A percentile compares a stretch with the other conserved stretches of the same genome.
phyloP scores from a whole-genome alignment of 2,113 vertebrate genomes.

The Muntiacus muntjak region DNA sequence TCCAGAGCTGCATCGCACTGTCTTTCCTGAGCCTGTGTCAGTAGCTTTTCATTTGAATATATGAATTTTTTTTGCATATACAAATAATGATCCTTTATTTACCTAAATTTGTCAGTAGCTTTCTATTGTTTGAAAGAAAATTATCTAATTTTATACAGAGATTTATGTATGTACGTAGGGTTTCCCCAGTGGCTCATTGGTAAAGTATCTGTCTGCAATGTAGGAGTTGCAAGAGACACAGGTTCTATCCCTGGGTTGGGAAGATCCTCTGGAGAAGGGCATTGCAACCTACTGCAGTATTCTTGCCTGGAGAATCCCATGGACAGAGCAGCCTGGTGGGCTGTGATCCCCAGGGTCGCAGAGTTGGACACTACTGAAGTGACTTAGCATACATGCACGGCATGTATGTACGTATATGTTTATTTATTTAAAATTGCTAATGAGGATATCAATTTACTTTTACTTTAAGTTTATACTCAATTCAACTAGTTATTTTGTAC shows the following conservation, averaged over 20 bases:
- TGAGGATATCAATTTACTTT: neutral
- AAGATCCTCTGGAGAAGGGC: neutral
- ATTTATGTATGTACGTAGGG: neutral
- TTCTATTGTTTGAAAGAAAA: neutral
- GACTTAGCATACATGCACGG: neutral
- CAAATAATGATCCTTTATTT: neutral
- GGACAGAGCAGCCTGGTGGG: neutral
- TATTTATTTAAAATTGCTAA: neutral
- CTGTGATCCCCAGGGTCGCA: neutral
- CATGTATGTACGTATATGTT: neutral
- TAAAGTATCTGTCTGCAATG: neutral
- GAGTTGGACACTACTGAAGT: neutral
- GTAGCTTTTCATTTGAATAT: neutral
- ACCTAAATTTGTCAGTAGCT: neutral
- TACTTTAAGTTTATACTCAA: neutral
- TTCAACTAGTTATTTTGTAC: neutral
- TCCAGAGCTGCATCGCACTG: neutral
- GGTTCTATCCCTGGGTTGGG: neutral
- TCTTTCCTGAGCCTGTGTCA: neutral
- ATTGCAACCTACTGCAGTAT: neutral
- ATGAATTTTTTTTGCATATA: neutral
- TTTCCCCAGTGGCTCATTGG: neutral
- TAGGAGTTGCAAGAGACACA: neutral
- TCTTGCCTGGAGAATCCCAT: neutral
- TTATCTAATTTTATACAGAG: neutral